Conservation (phyloP, 2,113 vertebrate genomes). For the Struthio camelus region DNA sequence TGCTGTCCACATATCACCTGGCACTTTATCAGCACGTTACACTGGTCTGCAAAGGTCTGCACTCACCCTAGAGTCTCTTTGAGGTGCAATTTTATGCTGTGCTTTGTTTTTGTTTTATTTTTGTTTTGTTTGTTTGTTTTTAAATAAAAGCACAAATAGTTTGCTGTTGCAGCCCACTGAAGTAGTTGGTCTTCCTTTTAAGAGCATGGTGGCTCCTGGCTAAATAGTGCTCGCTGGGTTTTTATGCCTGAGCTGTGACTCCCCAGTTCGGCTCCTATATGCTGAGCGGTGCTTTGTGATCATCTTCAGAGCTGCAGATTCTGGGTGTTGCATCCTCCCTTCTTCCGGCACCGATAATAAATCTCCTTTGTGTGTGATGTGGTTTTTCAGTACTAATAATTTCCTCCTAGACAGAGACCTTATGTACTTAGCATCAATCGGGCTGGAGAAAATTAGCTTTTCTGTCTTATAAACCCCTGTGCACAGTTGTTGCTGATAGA, state of each 20-base stretch:
- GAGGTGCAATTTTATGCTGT: background rate
- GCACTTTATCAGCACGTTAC: no score
- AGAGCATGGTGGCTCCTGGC: background rate
- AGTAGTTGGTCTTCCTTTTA: background rate
- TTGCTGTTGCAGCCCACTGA: background rate
- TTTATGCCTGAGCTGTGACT: background rate
- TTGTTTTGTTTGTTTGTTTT: background rate
- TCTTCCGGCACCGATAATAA: background rate
- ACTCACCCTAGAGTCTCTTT: background rate
- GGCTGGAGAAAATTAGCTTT: constrained; percentile 54
- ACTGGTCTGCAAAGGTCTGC: background rate
- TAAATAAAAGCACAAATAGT: background rate
- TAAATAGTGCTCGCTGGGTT: background rate
- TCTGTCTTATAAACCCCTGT: background rate
- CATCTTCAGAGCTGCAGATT: background rate
- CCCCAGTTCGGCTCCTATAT: background rate
- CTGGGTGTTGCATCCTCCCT: background rate
- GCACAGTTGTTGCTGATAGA: constrained; percentile 41
- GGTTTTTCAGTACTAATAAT: background rate
- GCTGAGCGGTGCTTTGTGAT: background rate
- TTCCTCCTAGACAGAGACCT: background rate
- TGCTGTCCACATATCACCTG: accelerated
- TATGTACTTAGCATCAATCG: background rate
- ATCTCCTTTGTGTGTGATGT: background rate
- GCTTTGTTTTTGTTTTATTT: background rate